These are phyloP conservation scores for Alloscopus bannaensis DNA, from an alignment of 2,888 invertebrate genomes.

Conservation along the genomic window DNA sequence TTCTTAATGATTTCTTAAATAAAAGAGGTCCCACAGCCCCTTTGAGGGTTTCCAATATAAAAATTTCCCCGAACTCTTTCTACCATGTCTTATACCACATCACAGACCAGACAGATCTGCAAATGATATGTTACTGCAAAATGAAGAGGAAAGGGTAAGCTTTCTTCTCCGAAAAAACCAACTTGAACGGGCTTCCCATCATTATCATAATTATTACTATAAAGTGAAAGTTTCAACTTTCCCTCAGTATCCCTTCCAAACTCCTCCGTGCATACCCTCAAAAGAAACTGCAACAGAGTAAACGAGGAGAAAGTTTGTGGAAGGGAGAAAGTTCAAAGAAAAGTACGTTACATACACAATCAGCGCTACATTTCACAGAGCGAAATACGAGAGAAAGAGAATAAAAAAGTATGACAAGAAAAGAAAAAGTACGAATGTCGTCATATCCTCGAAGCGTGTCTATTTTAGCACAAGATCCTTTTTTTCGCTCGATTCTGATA, in stretches of 20 bases:
- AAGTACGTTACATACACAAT: constrained; percentile 37
- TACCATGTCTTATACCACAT: not conserved
- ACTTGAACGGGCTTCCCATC: constrained; percentile 37
- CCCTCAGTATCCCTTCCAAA: constrained; percentile 21
- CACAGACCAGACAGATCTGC: not conserved
- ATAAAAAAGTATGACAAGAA: constrained; percentile 15
- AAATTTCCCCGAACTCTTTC: not conserved
- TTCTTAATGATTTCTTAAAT: constrained; percentile 53
- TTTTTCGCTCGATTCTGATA: too few species aligned
- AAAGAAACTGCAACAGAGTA: constrained; percentile 45
- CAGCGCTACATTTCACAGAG: constrained; percentile 9
- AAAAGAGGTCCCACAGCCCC: too few species aligned
- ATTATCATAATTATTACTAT: constrained; percentile 62
- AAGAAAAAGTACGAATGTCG: constrained; percentile 24
- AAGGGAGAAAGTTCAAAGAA: constrained; percentile 23
- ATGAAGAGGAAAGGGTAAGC: constrained; percentile 5
- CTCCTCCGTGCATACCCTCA: constrained; percentile 17
- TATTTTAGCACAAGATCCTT: constrained; percentile 24
- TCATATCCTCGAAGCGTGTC: constrained; percentile 18
- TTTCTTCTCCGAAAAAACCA: constrained; percentile 17
- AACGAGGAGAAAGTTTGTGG: constrained; percentile 21
- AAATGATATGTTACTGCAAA: constrained; percentile 3
- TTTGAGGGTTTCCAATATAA: too few species aligned
- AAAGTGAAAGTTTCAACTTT: constrained; percentile 51
- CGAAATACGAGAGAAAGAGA: too few species aligned